Base-by-base conservation (phyloP, 2,888 invertebrate genomes). In the Tipula vernalis region DNA sequence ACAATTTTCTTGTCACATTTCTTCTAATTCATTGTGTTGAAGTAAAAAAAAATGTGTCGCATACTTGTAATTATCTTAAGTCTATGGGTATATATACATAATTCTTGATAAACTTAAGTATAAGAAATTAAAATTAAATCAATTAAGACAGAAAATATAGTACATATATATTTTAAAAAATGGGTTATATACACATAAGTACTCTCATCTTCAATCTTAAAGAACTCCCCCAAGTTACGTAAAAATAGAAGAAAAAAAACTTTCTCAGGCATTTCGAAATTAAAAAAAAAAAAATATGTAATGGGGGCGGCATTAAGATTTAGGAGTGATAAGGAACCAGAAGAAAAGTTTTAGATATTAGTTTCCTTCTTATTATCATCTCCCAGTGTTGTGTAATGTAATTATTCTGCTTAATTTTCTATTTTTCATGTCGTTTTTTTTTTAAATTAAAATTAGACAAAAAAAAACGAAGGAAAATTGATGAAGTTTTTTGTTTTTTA, bases 271-370 rank as follows among this genome's bases (percentile, higher is more conserved):
- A 71, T 71, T 71, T 71, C 71, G 71, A 71, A 71, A 71, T 71
- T 71, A 71, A 71, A 71, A 51, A 51, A 71, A 51, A 51, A 51
- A 51, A 71, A 71, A 28, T 28, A 28, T 71, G 71, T 71, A 71
- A 71, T 71, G 71, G 71, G 71, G 71, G 71, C 71, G 71, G 71
- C 71, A 71, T 71, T 71, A 71, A 71, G 71, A 71, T 71, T 71
- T 71, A 71, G 28, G 71, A 71, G 71, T 71, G 71, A 71, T 71
- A 71, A 71, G 71, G 71, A 71, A 71, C 71, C 71, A 71, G 71
- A 71, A 71, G 71, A 18, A 71, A 71, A 71, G 28, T 71, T 71
- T 71, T 71, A 71, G 71, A 71, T 71, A 71, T 71, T 71, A 71
- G 71, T 71, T 71, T 71, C 71, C 71, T 71, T 71, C 71, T 71